Conservation (phyloP, 2,797 vertebrate species). For the Chanos chanos region DNA sequence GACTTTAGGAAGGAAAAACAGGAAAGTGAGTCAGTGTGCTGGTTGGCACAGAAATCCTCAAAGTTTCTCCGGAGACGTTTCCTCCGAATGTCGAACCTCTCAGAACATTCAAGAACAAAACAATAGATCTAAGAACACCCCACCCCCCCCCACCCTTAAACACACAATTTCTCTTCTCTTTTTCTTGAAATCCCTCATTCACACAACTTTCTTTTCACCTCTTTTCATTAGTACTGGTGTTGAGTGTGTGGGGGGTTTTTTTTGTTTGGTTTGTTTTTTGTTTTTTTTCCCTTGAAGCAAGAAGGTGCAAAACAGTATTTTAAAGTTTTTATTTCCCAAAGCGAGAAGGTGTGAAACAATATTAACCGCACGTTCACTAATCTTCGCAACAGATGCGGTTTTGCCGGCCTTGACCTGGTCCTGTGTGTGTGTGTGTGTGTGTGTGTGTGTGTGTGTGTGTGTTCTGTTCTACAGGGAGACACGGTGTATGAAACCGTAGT, state of each 20-base stretch:
- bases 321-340: no score
- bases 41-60: slow-evolving; percentile 1
- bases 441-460: neutral
- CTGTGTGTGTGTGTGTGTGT: slow-evolving; percentile 4
- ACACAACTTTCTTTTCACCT: neutral
- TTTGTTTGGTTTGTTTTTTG: neutral
- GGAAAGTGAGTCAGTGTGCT: slow-evolving; percentile 45
- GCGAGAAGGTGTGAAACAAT: no score
- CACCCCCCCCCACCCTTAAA: no score
- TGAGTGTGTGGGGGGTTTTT: neutral
- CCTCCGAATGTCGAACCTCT: neutral
- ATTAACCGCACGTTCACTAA: no score
- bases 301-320: no score
- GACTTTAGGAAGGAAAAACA: slow-evolving; percentile 24
- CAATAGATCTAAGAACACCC: neutral
- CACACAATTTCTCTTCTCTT: no score
- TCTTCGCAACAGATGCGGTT: neutral
- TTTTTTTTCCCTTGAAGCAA: neutral
- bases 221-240: neutral
- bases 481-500: slow-evolving; percentile 82
- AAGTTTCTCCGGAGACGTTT: neutral
- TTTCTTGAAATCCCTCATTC: no score
- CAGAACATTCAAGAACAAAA: slow-evolving; percentile 14
- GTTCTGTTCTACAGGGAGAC: slow-evolving; percentile 66
- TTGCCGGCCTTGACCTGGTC: neutral